Evolutionary conservation across 2,797 vertebrate genomes (phyloP).

Genomic region (Toxotes lorentzi): DNA sequence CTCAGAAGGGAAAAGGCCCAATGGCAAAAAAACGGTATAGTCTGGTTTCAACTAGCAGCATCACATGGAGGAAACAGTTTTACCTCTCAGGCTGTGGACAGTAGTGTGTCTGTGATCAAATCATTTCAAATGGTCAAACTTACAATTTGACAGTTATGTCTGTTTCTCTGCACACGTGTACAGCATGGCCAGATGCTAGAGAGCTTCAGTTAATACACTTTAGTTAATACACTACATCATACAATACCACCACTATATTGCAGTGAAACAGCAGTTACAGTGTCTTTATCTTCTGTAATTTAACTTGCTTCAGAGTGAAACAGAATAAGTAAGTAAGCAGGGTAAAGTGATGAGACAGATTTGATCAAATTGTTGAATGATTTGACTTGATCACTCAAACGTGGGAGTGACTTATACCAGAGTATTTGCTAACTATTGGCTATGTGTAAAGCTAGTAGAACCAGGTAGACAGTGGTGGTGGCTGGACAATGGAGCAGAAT

Average conservation of each 20-base stretch:
- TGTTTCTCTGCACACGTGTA: background rate
- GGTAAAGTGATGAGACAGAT: background rate
- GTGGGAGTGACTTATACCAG: too few species aligned
- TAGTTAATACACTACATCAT: background rate
- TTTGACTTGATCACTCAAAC: background rate
- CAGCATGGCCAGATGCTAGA: background rate
- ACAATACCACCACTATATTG: too few species aligned
- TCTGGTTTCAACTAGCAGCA: constrained; percentile 1
- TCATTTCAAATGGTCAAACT: background rate
- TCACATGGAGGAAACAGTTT: background rate
- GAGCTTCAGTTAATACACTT: background rate
- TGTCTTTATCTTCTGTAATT: background rate
- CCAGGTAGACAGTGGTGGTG: too few species aligned
- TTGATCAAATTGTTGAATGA: too few species aligned
- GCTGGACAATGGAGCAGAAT: too few species aligned
- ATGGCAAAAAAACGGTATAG: background rate
- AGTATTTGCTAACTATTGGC: too few species aligned
- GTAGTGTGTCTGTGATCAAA: background rate
- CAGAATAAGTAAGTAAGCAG: too few species aligned
- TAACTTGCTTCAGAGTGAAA: background rate
- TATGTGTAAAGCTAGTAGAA: too few species aligned
- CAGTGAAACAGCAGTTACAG: too few species aligned
- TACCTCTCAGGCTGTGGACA: background rate
- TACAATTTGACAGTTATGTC: background rate
- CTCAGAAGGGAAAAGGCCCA: constrained; percentile 1